Conservation (phyloP, 2,113 vertebrate species). For the Periophthalmodon schlosseri region DNA sequence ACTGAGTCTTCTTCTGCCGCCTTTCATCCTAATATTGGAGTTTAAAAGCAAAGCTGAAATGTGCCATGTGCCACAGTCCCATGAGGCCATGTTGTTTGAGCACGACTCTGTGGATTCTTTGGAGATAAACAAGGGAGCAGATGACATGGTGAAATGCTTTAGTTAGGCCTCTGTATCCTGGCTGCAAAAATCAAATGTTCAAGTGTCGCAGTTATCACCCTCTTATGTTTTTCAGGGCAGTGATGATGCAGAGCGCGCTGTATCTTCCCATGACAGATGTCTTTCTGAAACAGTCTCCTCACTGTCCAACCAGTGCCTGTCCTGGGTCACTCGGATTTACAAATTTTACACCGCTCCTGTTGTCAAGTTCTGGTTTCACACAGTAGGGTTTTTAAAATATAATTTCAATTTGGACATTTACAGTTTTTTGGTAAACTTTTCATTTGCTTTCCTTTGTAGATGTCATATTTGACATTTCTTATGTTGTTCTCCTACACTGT, state of each 20-base stretch:
- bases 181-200: neutral
- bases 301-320: constrained; percentile 64
- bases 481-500: constrained; percentile 92
- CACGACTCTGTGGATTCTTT: constrained; percentile 77
- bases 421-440: neutral
- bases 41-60: constrained; percentile 98
- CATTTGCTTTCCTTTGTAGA: constrained; percentile 69
- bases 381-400: constrained; percentile 75
- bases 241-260: constrained; percentile 81
- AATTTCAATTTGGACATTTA: neutral
- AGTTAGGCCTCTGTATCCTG: neutral
- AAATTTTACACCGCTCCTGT: constrained; percentile 96
- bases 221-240: constrained; percentile 24
- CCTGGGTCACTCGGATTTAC: constrained; percentile 83
- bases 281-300: constrained; percentile 38
- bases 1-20: constrained; percentile 89
- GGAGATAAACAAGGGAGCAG: constrained; percentile 11
- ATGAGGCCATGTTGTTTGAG: constrained; percentile 85
- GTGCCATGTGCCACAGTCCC: constrained; percentile 93
- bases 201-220: constrained; percentile 3
- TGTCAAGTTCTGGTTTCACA: constrained; percentile 98
- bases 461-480: constrained; percentile 90
- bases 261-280: constrained; percentile 21
- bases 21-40: constrained; percentile 89
- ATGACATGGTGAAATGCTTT: constrained; percentile 52